Evolutionary conservation across 2,797 vertebrate genomes (phyloP).

Genomic region (Neosilurus hyrtlii): DNA sequence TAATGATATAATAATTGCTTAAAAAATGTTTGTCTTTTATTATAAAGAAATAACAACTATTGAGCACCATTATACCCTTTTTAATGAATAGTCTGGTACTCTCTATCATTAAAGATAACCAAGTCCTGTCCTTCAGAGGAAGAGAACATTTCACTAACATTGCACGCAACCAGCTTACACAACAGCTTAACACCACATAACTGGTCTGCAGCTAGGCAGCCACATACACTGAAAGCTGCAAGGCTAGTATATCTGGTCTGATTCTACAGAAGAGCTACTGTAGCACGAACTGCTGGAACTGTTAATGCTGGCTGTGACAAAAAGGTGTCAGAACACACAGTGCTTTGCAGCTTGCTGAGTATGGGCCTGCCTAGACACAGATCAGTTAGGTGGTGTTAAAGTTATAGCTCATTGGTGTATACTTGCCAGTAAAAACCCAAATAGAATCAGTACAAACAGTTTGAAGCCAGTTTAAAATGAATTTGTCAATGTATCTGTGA

Average conservation of each 20-base stretch:
- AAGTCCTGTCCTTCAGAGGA: neutral
- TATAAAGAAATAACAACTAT: neutral
- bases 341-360: too few relatives aligned
- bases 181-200: too few relatives aligned
- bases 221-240: too few relatives aligned
- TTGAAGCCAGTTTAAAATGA: neutral
- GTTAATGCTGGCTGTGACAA: too few relatives aligned
- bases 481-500: neutral
- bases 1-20: neutral
- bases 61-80: neutral
- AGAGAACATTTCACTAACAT: neutral
- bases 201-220: too few relatives aligned
- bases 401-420: neutral
- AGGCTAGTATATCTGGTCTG: too few relatives aligned
- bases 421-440: neutral
- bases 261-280: too few relatives aligned
- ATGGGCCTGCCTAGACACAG: too few relatives aligned
- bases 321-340: too few relatives aligned
- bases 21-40: neutral
- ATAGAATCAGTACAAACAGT: neutral
- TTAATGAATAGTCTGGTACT: neutral
- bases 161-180: neutral
- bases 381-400: too few relatives aligned
- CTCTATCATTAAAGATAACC: neutral
- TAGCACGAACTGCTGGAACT: too few relatives aligned